These are phyloP conservation scores for Ooceraea biroi DNA, from an alignment of 1,140 invertebrate species.

Conservation along the genomic window DNA sequence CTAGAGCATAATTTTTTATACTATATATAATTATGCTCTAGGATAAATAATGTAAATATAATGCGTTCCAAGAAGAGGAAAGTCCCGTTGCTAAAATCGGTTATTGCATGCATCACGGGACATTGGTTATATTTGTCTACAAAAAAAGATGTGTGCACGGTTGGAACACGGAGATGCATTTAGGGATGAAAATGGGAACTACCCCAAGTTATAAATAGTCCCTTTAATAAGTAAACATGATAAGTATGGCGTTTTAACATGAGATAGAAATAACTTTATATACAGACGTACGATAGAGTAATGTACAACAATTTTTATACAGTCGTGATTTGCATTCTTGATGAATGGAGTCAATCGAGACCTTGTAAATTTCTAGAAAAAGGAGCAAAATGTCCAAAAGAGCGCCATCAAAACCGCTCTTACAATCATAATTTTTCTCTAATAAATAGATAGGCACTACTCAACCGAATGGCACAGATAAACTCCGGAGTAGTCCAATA, in stretches of 20 bases:
- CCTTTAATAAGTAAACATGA: constrained; percentile 77
- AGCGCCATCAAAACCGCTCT: constrained; percentile 2
- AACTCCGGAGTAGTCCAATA: constrained; percentile 38
- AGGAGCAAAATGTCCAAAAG: not conserved
- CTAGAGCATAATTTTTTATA: not conserved
- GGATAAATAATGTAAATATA: not conserved
- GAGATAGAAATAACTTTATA: constrained; percentile 77
- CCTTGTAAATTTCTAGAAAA: constrained; percentile 37
- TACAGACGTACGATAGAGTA: constrained; percentile 75
- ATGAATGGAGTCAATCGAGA: constrained; percentile 3
- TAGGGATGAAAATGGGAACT: constrained; percentile 37
- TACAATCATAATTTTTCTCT: constrained; percentile 25
- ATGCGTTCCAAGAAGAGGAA: constrained; percentile 4
- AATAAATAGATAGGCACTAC: constrained; percentile 70
- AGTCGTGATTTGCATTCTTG: constrained; percentile 27
- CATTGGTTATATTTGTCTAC: not conserved
- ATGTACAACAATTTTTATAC: constrained; percentile 77
- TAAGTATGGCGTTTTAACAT: constrained; percentile 73
- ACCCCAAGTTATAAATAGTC: constrained; percentile 68
- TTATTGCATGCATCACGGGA: not conserved
- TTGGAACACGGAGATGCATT: not conserved
- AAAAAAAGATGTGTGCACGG: constrained; percentile 16
- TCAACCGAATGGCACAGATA: constrained; percentile 65
- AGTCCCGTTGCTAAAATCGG: not conserved
- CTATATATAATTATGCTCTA: not conserved